Conservation (phyloP, 1,140 invertebrate species). For the Megathymus violae region DNA sequence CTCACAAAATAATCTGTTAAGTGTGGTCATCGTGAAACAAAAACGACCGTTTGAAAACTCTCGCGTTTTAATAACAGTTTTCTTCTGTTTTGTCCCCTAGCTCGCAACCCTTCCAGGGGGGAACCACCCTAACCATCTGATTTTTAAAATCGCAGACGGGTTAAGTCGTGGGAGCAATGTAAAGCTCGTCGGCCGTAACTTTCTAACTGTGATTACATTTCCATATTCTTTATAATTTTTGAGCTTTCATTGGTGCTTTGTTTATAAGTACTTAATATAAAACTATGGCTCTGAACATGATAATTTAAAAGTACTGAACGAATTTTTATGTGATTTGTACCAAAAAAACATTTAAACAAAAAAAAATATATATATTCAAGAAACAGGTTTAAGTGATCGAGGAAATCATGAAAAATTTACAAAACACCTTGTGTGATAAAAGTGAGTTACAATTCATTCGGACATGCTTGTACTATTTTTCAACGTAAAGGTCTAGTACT, state of each 20-base stretch:
- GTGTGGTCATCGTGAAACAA: slow-evolving; percentile 45
- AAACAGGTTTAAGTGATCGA: too few relatives aligned
- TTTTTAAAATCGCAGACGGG: slow-evolving; percentile 76
- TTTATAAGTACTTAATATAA: slow-evolving; percentile 6
- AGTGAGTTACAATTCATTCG: too few relatives aligned
- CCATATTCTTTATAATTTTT: slow-evolving; percentile 38
- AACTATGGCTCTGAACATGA: too few relatives aligned
- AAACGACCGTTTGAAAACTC: slow-evolving; percentile 60
- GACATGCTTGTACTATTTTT: too few relatives aligned
- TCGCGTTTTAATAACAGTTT: slow-evolving; percentile 75
- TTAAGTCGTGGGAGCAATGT: slow-evolving; percentile 58
- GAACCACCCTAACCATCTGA: slow-evolving; percentile 58
- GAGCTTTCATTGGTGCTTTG: slow-evolving; percentile 12
- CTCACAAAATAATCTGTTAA: slow-evolving; percentile 26
- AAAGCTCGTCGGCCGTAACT: slow-evolving; percentile 45
- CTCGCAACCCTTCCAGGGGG: slow-evolving; percentile 53
- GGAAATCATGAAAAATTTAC: too few relatives aligned
- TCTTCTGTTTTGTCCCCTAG: slow-evolving; percentile 64
- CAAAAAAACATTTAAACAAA: too few relatives aligned
- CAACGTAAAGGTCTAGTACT: too few relatives aligned
- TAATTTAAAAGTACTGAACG: too few relatives aligned
- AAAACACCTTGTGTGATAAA: too few relatives aligned
- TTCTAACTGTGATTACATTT: slow-evolving; percentile 44
- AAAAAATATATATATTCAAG: too few relatives aligned
- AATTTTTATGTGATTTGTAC: too few relatives aligned